Evolutionary conservation across 2,888 invertebrate species (phyloP).

Genomic region (Stenotaenia linearis): DNA sequence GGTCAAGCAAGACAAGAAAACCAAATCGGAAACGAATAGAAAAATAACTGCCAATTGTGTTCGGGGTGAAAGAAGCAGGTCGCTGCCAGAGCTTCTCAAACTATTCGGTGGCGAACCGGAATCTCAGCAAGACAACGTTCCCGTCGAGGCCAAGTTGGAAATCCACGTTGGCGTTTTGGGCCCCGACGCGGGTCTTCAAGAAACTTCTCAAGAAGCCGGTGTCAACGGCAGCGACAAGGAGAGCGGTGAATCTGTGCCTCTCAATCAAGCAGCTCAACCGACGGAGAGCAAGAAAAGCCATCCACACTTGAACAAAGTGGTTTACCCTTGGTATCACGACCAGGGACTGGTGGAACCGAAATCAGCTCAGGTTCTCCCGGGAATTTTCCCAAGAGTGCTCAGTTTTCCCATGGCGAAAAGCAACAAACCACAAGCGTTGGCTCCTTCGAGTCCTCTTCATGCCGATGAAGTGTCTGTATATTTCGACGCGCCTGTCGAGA

Average conservation of each 20-base stretch:
- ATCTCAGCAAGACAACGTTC: slow-evolving; percentile 28
- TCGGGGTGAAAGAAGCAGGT: slow-evolving; percentile 31
- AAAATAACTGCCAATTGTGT: neutral
- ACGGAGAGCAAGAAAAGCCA: neutral
- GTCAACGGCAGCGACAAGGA: neutral
- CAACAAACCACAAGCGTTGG: neutral
- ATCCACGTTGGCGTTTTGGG: slow-evolving; percentile 27
- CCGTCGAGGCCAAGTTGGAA: slow-evolving; percentile 31
- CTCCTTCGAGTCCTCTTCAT: slow-evolving; percentile 26
- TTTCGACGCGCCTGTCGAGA: slow-evolving; percentile 39
- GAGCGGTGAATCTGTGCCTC: neutral
- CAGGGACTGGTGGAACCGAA: neutral
- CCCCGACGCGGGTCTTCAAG: neutral
- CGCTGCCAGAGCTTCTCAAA: slow-evolving; percentile 34
- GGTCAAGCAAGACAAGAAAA: slow-evolving; percentile 40
- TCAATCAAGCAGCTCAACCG: neutral
- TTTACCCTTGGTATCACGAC: neutral
- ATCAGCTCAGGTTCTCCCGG: neutral
- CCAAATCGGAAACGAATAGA: neutral
- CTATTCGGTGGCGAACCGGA: slow-evolving; percentile 34
- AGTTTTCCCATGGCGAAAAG: neutral
- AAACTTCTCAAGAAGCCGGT: neutral
- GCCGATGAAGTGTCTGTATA: slow-evolving; percentile 40
- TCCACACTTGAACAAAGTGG: neutral
- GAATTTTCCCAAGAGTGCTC: neutral